phyloP scores from a whole-genome alignment of 1,140 invertebrate species.

The Mycetomoellerius zeteki region DNA sequence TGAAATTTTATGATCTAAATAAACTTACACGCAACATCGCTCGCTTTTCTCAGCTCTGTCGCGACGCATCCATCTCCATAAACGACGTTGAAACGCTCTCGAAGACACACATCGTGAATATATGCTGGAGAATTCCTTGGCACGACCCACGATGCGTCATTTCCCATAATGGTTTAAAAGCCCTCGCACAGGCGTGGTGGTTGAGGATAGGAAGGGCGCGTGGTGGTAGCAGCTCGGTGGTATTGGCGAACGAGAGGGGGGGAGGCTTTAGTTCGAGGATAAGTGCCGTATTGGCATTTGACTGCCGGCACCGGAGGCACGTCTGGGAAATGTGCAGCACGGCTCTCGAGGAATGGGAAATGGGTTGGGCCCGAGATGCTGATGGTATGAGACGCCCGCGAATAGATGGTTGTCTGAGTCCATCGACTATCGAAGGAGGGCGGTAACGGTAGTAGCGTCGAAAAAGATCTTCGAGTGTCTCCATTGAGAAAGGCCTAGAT shows the following conservation, averaged over 20 bases:
- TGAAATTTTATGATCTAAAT: conserved; percentile 35
- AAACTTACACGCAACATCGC: conserved; percentile 15
- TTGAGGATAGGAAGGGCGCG: background rate
- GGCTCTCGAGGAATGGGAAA: conserved; percentile 74
- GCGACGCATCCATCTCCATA: conserved; percentile 73
- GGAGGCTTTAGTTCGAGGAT: conserved; percentile 61
- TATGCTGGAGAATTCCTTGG: conserved; percentile 70
- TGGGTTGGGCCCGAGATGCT: conserved; percentile 74
- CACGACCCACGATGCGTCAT: conserved; percentile 74
- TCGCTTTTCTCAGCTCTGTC: conserved; percentile 2
- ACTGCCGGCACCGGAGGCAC: conserved; percentile 74
- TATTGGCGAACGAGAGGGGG: conserved; percentile 44
- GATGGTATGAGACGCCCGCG: conserved; percentile 76
- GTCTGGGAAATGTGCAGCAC: conserved; percentile 76
- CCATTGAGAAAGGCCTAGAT: conserved; percentile 69
- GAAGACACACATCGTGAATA: conserved; percentile 67
- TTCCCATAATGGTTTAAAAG: conserved; percentile 79
- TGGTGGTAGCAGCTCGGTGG: conserved; percentile 4
- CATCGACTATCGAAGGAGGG: conserved; percentile 62
- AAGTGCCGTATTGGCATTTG: conserved; percentile 80
- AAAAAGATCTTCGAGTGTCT: conserved; percentile 68
- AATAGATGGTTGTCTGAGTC: conserved; percentile 77
- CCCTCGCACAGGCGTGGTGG: conserved; percentile 57
- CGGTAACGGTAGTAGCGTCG: background rate
- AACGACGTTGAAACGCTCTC: conserved; percentile 68